These are phyloP conservation scores for Myotis daubentonii DNA, from an alignment of 2,797 vertebrate species.

Conservation along the genomic window DNA sequence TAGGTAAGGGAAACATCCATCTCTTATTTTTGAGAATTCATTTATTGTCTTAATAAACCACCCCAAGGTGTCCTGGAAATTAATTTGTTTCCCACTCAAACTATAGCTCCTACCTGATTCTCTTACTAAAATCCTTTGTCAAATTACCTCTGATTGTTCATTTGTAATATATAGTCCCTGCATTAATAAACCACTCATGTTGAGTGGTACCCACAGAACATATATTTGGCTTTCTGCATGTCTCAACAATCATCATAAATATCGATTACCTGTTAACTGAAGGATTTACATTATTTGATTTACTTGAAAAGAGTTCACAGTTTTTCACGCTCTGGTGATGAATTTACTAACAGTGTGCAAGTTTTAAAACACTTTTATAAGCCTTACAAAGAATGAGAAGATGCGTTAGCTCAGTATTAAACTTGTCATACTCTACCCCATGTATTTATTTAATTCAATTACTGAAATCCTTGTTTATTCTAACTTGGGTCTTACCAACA, in stretches of 20 bases:
- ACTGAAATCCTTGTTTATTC: constrained; percentile 3
- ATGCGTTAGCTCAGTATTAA: not conserved
- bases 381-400: not conserved
- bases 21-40: constrained; percentile 18
- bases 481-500: not conserved
- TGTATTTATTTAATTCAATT: not conserved
- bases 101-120: not conserved
- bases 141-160: not conserved
- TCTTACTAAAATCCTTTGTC: not conserved
- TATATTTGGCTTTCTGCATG: not conserved
- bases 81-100: constrained; percentile 39
- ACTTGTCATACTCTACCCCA: not conserved
- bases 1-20: not conserved
- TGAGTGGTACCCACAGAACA: not conserved
- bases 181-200: not conserved
- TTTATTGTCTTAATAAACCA: constrained; percentile 11
- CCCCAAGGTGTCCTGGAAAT: not conserved
- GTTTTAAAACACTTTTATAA: not conserved
- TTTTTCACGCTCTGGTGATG: not conserved
- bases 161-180: not conserved
- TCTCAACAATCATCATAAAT: constrained; percentile 18
- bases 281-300: not conserved
- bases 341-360: not conserved
- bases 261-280: not conserved
- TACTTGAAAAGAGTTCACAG: not conserved